Base-by-base conservation (phyloP, 2,113 vertebrate genomes). In the Poicephalus gulielmi region DNA sequence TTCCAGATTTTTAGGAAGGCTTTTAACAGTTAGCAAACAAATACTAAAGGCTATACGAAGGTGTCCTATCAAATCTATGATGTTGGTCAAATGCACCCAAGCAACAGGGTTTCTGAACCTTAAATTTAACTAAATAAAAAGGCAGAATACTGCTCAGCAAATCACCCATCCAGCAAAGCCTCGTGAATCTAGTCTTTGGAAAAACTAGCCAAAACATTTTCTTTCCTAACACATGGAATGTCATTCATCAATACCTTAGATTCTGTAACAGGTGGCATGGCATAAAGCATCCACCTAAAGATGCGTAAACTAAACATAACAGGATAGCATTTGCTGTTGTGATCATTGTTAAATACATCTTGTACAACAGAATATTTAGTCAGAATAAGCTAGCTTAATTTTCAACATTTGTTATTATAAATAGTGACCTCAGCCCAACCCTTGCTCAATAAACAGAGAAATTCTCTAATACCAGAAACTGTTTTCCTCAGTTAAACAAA, bases 191-290 rank as follows among this genome's bases (percentile, higher is more conserved):
- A 27, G 9, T 28, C 41, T 52, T 80, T 3, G 64, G n/a, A 52
- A 88, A 41, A 80, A 46, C 28, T 11, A 81, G 12, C 35, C 33
- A 41, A 31, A 70, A 27, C 20, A 33, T 44, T 70, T 47, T 13
- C 9, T n/a, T 49, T 27, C 3, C 0, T 22, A 47, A 24, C 30
- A 28, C 13, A 2, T 0, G 1, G 28, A 33, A 23, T 1, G 3
- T 6, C 39, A 41, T 33, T 71, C 53, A 9, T 60, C 35, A 44
- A n/a, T 23, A 52, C 43, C 46, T 73, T 17, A 46, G 28, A n/a
- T 41, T 24, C 69, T 44, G 1, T 13, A 75, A 31, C 47, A 71
- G 68, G 77, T 41, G 49, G 47, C 35, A 85, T 27, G 60, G 49
- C 63, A 75, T 10, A 16, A 22, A 82, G 49, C 46, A 10, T 7